Conservation (phyloP, 2,888 invertebrate genomes). For the Caenorhabditis imperialis region DNA sequence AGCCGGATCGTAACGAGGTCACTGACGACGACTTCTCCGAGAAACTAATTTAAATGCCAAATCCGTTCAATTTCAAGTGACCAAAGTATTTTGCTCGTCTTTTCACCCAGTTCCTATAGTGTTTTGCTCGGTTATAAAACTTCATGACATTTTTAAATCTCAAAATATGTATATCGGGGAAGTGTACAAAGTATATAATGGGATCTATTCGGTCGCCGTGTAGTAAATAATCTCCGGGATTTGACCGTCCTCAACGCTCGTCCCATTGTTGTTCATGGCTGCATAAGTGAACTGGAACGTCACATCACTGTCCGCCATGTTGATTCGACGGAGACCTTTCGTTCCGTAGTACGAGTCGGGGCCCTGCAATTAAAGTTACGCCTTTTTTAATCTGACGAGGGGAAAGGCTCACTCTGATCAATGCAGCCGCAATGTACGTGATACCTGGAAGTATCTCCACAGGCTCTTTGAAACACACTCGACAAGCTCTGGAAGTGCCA, state of each 20-base stretch:
- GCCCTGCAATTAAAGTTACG: conserved; percentile 81
- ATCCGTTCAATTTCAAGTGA: not conserved
- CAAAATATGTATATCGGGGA: not conserved
- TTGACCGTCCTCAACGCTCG: conserved; percentile 89
- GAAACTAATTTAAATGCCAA: conserved; percentile 41
- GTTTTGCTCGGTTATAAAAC: too few relatives aligned
- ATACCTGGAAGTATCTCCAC: conserved; percentile 87
- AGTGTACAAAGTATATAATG: not conserved
- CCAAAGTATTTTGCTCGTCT: conserved; percentile 49
- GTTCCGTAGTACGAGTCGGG: conserved; percentile 91
- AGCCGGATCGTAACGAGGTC: conserved; percentile 42
- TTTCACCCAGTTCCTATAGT: not conserved
- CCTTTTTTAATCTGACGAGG: not conserved
- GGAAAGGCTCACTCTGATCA: conserved; percentile 83
- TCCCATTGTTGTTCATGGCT: conserved; percentile 87
- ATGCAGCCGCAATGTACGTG: conserved; percentile 87
- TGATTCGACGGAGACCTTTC: conserved; percentile 86
- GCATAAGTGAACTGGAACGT: conserved; percentile 87
- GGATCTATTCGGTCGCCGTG: conserved; percentile 35
- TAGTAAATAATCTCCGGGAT: conserved; percentile 89
- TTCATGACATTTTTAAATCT: too few relatives aligned
- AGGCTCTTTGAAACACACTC: conserved; percentile 81
- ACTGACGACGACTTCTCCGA: conserved; percentile 57
- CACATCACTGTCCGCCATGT: conserved; percentile 80
- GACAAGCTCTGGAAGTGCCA: conserved; percentile 87